These are phyloP conservation scores for Eupithecia subumbrata DNA, from an alignment of 2,888 invertebrate species.

Conservation along the genomic window DNA sequence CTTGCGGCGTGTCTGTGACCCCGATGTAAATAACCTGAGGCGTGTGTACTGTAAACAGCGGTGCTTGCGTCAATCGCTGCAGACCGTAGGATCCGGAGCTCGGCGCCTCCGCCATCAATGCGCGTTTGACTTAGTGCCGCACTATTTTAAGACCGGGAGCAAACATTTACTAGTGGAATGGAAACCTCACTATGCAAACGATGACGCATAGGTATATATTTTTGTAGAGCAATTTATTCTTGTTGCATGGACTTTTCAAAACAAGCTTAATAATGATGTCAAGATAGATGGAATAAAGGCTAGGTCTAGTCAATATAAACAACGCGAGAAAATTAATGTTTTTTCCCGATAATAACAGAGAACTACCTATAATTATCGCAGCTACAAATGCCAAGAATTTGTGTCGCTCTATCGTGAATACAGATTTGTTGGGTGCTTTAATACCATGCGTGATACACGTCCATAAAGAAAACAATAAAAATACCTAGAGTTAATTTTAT, in stretches of 20 bases:
- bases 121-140: conserved; percentile 57
- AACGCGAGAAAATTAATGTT: conserved; percentile 8
- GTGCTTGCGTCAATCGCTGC: conserved; percentile 75
- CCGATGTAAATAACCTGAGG: conserved; percentile 83
- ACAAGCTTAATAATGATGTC: conserved; percentile 10
- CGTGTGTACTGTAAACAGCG: conserved; percentile 79
- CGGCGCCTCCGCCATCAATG: conserved; percentile 62
- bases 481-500: conserved; percentile 24
- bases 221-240: conserved; percentile 41
- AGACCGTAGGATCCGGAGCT: conserved; percentile 42
- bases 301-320: neutral
- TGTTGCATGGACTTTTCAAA: conserved; percentile 17
- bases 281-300: neutral
- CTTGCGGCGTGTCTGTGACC: conserved; percentile 82
- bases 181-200: conserved; percentile 51
- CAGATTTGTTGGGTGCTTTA: conserved; percentile 18
- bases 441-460: conserved; percentile 26
- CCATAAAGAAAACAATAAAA: conserved; percentile 26
- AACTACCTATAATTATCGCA: conserved; percentile 17
- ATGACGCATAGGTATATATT: conserved; percentile 47
- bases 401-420: conserved; percentile 15
- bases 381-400: conserved; percentile 27
- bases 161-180: conserved; percentile 52
- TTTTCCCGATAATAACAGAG: neutral
- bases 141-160: conserved; percentile 60